Evolutionary conservation across 2,113 vertebrate species (phyloP).

Genomic region (Mohoua ochrocephala): DNA sequence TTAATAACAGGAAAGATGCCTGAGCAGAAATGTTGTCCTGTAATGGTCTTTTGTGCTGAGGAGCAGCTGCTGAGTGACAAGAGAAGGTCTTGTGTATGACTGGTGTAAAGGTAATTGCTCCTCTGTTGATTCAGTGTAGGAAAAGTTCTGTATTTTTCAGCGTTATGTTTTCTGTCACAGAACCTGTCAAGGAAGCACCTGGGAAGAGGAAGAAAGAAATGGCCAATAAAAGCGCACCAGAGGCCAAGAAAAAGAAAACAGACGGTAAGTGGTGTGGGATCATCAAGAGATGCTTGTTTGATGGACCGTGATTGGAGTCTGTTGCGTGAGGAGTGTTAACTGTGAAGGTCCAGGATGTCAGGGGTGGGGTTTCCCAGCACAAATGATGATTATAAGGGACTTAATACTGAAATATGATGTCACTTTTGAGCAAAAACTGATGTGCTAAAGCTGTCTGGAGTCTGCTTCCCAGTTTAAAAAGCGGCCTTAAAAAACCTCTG

Average conservation of each 20-base stretch:
- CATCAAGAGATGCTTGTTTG: no score
- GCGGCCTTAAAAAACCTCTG: accelerated
- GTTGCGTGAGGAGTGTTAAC: background rate
- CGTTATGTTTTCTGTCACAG: background rate
- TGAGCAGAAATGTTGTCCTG: background rate
- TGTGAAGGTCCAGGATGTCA: background rate
- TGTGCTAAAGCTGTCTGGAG: background rate
- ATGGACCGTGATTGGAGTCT: background rate
- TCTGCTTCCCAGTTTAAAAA: background rate
- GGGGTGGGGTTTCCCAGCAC: background rate
- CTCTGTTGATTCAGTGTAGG: background rate
- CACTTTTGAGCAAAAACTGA: conserved; percentile 67
- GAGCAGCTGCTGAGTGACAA: background rate
- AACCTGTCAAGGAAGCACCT: conserved; percentile 70
- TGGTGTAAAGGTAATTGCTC: background rate
- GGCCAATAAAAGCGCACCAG: conserved; percentile 70
- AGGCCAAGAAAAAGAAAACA: conserved; percentile 75
- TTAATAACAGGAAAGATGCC: background rate
- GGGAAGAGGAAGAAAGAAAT: conserved; percentile 81
- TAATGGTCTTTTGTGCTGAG: background rate
- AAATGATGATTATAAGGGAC: conserved; percentile 79
- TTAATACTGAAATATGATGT: conserved; percentile 85
- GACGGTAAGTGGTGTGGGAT: conserved; percentile 20
- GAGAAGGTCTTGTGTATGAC: background rate
- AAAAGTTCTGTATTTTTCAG: background rate